A percentile compares a stretch with the other conserved stretches of the same genome.
phyloP scores from a whole-genome alignment of 2,113 vertebrate genomes.

The Elephantulus edwardii region DNA sequence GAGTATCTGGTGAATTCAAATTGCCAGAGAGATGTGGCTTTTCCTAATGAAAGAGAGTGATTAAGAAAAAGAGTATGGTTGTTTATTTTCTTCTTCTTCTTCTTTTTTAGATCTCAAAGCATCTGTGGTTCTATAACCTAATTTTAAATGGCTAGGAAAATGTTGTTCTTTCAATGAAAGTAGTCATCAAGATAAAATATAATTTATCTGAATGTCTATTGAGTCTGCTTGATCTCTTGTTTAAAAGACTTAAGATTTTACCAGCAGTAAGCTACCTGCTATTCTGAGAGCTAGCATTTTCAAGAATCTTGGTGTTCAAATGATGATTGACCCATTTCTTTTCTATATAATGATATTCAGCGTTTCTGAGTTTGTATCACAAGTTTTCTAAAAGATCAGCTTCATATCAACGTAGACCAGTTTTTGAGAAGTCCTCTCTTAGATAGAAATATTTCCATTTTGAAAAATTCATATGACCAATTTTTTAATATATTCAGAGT shows the following conservation, averaged over 20 bases:
- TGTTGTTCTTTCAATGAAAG: conserved; percentile 1
- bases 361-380: conserved; percentile 69
- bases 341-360: conserved; percentile 62
- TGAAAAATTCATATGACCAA: conserved; percentile 60
- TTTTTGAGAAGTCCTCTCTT: conserved; percentile 52
- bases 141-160: neutral
- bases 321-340: conserved; percentile 63
- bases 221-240: conserved; percentile 64
- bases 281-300: conserved; percentile 72
- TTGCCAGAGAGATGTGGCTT: no score
- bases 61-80: no score
- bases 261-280: conserved; percentile 60
- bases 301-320: conserved; percentile 65
- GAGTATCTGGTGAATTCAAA: no score
- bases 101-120: neutral
- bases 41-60: no score
- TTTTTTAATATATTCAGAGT: conserved; percentile 58
- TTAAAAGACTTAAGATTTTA: conserved; percentile 74
- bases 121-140: neutral
- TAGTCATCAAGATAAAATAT: neutral
- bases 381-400: conserved; percentile 72
- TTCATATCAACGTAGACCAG: conserved; percentile 10
- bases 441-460: conserved; percentile 62
- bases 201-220: conserved; percentile 53
- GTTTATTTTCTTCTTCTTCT: no score